These are phyloP conservation scores for Grammomys dolichurus DNA, from an alignment of 2,113 vertebrate species.

Conservation along the genomic window DNA sequence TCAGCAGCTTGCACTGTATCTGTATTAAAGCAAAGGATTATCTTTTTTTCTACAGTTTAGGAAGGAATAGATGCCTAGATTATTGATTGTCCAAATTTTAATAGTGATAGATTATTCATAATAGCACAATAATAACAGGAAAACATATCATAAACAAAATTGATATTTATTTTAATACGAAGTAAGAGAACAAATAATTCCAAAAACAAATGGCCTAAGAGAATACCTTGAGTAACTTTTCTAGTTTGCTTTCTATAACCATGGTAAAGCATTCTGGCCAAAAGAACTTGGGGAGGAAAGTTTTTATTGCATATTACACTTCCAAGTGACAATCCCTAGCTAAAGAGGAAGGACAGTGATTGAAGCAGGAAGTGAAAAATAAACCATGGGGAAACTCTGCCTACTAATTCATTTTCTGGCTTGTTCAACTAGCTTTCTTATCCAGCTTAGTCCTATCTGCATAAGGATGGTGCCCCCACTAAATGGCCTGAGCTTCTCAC, in stretches of 20 bases:
- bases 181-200: background rate
- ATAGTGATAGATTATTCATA: background rate
- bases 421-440: background rate
- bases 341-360: background rate
- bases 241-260: background rate
- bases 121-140: background rate
- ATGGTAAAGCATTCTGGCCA: background rate
- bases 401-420: background rate
- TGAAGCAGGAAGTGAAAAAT: background rate
- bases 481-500: background rate
- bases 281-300: background rate
- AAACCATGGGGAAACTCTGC: background rate
- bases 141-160: conserved; percentile 45
- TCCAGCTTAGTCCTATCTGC: background rate
- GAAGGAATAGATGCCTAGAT: background rate
- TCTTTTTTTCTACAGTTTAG: background rate
- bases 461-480: no score
- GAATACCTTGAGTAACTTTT: background rate
- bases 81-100: conserved; percentile 24
- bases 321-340: background rate
- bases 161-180: background rate
- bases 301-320: background rate
- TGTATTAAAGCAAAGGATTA: conserved; percentile 41
- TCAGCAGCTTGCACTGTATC: background rate
- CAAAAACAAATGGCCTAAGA: background rate